phyloP scores from a whole-genome alignment of 1,140 invertebrate species.

The Ladona fulva region DNA sequence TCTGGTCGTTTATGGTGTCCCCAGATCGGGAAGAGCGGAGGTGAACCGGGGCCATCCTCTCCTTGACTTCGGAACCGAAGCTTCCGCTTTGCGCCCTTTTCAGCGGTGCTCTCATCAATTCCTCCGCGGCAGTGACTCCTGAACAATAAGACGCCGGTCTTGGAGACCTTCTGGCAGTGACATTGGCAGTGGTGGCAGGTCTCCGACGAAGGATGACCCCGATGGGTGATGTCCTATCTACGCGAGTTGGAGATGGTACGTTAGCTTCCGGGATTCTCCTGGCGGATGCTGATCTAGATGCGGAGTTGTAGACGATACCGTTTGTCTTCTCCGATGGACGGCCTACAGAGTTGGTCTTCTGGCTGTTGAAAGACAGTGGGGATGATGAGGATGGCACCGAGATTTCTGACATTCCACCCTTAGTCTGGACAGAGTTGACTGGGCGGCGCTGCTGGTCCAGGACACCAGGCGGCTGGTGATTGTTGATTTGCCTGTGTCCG shows the following conservation, averaged over 20 bases:
- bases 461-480: not conserved
- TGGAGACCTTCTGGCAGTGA: not conserved
- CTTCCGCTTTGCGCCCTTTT: not conserved
- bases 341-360: not conserved
- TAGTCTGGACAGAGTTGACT: not conserved
- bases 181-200: not conserved
- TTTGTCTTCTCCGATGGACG: not conserved
- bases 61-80: not conserved
- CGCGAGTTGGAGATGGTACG: not conserved
- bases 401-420: not conserved
- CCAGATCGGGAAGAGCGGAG: not conserved
- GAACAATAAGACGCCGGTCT: not conserved
- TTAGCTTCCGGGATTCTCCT: not conserved
- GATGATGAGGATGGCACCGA: no score
- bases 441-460: not conserved
- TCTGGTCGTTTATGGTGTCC: not conserved
- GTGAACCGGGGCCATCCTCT: not conserved
- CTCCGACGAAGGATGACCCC: not conserved
- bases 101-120: not conserved
- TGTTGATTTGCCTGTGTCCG: not conserved
- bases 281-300: not conserved
- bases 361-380: no score
- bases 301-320: not conserved
- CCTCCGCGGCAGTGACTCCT: not conserved
- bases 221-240: not conserved